Percentiles rank a stretch among this genome's conserved stretches.
These are phyloP conservation scores for Petrocephalus zakoni DNA, from an alignment of 2,113 vertebrate species.

Conservation along the genomic window DNA sequence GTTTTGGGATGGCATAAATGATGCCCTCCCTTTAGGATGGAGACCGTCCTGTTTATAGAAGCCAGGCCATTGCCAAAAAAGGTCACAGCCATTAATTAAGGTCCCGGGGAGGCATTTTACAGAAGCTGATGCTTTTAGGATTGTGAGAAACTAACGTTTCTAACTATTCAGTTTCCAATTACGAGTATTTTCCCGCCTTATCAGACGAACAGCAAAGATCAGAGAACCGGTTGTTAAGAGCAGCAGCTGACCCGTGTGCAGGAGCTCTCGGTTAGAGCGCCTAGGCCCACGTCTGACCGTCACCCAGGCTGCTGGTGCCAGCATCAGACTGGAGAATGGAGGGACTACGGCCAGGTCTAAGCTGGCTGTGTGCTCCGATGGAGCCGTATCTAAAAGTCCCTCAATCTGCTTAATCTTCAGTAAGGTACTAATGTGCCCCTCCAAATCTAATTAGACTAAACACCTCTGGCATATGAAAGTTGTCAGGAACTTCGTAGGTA, in stretches of 20 bases:
- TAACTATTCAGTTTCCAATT: too few relatives aligned
- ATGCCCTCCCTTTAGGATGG: not conserved
- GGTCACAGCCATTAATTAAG: not conserved
- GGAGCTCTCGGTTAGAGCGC: not conserved
- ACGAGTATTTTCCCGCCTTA: too few relatives aligned
- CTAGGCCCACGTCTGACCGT: too few relatives aligned
- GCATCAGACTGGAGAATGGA: not conserved
- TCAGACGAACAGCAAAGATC: not conserved
- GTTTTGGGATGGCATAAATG: not conserved
- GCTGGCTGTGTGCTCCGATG: too few relatives aligned
- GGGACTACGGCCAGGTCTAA: not conserved
- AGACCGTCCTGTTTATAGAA: not conserved
- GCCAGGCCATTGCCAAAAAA: not conserved
- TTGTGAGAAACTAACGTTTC: too few relatives aligned
- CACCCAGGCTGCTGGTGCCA: not conserved
- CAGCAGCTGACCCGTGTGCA: not conserved
- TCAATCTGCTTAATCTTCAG: not conserved
- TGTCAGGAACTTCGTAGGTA: not conserved
- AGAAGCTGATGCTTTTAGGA: too few relatives aligned
- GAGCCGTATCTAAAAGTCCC: not conserved
- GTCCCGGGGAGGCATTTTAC: not conserved
- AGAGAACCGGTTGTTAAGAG: not conserved
- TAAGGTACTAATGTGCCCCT: not conserved
- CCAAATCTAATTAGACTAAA: not conserved
- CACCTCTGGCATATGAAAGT: not conserved